Base-by-base conservation (phyloP, 2,888 invertebrate genomes). In the Helobdella robusta region DNA sequence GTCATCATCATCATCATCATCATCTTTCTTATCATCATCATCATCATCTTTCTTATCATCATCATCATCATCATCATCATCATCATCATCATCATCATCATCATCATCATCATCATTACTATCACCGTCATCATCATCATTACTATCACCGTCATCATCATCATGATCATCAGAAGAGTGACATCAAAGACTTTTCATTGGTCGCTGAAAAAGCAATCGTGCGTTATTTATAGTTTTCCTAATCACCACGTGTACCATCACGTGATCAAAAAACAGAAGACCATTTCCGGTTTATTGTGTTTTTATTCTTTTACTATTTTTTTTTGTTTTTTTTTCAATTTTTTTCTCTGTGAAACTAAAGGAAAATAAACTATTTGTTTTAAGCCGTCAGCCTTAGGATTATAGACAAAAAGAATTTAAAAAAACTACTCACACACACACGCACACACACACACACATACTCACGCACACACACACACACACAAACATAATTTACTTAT, bases 41-140 rank as follows among this genome's bases (percentile, higher is more conserved):
- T 40, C 44, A 40, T 40, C 44, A 40, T 40, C 44, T 15, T 40
- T n/a, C 11, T 40, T n/a, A 40, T 40, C 44, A 23, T 60, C 60
- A 60, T 60, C 36, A 60, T 60, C 60, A 60, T n/a, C 36, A 60
- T 44, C 60, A 44, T 36, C 35, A 44, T 60, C 28, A 23, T 44
- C 36, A 60, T 60, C 60, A 60, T 60, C 36, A 2, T 5, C 44
- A 44, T 25, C 60, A 60, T 23, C 44, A 60, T 23, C 40, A 60
- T 44, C 44, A 60, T 23, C 25, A 60, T 44, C 44, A 60, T 44
- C 60, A 60, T 23, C 60, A 60, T 44, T 46, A 60, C 46, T 46
- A 25, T 20, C 60, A 36, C 44, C 60, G 23, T 40, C 60, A 60
- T 3, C 60, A 36, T 35, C 60, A 60, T 60, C 60, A 60, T 36